Evolutionary conservation across 2,888 invertebrate species (phyloP), one percentile per base, ranked within the genome.

Genomic region (Diarsia rubi): DNA sequence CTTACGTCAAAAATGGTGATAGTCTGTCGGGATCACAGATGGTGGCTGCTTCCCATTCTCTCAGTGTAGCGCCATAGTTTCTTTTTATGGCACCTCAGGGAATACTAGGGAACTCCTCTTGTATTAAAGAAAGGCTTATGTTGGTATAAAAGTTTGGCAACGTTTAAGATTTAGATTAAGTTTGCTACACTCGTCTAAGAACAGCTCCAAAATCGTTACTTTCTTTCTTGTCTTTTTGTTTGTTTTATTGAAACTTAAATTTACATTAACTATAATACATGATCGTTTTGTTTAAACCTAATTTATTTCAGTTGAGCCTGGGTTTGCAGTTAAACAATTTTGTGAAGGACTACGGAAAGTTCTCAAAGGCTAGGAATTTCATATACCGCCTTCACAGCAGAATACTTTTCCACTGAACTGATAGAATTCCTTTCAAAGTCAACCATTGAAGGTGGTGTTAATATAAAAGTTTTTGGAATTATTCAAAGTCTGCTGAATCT

Each of bases 331-430:
- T 73, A 69, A 81, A 84, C 45, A 70, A 54, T 62, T 81, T 73
- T 70, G 75, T 59, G 49, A 64, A 69, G 69, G 68, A 70, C 75
- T 75, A 73, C 21, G 63, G 49, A 76, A 49, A 83, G 67, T 79
- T 84, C 67, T 72, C 73, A 85, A 81, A 84, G 83, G 73, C 72
- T 78, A 75, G 83, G 84, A 86, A 86, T 86, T 86, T 86, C 84
- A 86, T 86, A 86, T 79, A 72, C 73, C 64, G 71, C 79, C 37
- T 78, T 81, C 75, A 85, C 70, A 68, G 75, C 73, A 57, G 78
- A 80, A 86, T 78, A 72, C 80, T 81, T 74, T 73, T 49, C 64
- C 75, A 76, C 72, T 73, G 78, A 82, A 75, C 86, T 83, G 78
- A 78, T 81, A 82, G 79, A 82, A 85, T 85, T 82, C 82, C 80